Evolutionary conservation across 2,113 vertebrate species (phyloP).

Genomic region (Sapajus apella): DNA sequence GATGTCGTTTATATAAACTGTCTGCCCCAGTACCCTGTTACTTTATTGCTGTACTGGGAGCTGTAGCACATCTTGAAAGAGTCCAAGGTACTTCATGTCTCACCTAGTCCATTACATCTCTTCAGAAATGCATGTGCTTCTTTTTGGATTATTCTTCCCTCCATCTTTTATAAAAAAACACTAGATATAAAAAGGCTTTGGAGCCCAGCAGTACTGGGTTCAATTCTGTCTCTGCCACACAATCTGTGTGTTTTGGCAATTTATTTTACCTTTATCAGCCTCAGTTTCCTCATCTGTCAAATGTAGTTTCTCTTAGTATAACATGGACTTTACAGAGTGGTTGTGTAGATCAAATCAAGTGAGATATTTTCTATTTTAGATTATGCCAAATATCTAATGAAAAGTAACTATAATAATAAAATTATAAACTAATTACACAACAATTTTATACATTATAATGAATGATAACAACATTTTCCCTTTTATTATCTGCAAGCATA

Average conservation of each 20-base stretch:
- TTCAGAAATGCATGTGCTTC: rapidly evolving
- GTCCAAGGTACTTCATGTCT: rapidly evolving
- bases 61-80: rapidly evolving
- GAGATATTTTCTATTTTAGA: not conserved
- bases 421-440: not conserved
- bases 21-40: rapidly evolving
- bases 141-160: not conserved
- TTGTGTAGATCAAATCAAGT: not conserved
- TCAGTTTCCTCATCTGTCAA: not conserved
- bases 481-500: not conserved
- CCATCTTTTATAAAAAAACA: not conserved
- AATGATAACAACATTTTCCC: not conserved
- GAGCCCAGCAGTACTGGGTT: not conserved
- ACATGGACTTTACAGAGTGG: not conserved
- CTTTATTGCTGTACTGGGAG: not conserved
- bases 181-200: not conserved
- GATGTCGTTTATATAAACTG: not conserved
- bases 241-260: not conserved
- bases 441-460: not conserved
- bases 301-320: not conserved
- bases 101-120: not conserved
- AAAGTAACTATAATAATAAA: not conserved
- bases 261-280: not conserved
- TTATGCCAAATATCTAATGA: not conserved
- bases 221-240: not conserved